Percentiles rank a stretch among this genome's conserved stretches.
These are phyloP conservation scores for Donacobius atricapilla DNA, from an alignment of 2,113 vertebrate species.

Conservation along the genomic window DNA sequence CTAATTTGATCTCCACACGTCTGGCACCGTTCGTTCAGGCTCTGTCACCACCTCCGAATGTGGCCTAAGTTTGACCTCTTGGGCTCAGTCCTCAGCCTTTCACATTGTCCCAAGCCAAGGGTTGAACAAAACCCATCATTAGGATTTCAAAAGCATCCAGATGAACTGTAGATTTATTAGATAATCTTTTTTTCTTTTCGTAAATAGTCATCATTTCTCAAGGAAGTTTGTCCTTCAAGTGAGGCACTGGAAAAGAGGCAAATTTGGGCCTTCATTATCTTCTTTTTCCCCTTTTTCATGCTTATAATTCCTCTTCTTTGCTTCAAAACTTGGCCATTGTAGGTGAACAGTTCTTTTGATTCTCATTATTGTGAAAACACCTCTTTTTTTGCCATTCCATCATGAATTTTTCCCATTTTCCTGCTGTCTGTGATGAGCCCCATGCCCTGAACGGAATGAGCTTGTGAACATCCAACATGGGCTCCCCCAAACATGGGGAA, in stretches of 20 bases:
- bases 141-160: not conserved
- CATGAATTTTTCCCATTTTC: not conserved
- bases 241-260: not conserved
- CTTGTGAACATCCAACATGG: accelerated
- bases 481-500: accelerated
- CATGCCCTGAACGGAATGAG: accelerated
- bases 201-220: not conserved
- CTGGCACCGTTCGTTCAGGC: not conserved
- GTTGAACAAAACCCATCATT: not conserved
- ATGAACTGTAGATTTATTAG: not conserved
- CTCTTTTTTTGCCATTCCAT: not conserved
- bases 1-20: slow-evolving; percentile 38
- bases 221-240: not conserved
- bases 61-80: not conserved
- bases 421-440: accelerated
- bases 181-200: not conserved
- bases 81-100: not conserved
- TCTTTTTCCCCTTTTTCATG: not conserved
- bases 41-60: not conserved
- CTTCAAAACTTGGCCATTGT: not conserved
- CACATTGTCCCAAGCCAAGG: not conserved
- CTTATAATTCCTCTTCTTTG: not conserved
- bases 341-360: not conserved
- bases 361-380: not conserved
- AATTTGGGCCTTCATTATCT: not conserved